Percentiles rank a stretch among this genome's conserved stretches.
These are phyloP conservation scores for Fragum fragum DNA, from an alignment of 2,888 invertebrate genomes.

Conservation along the genomic window DNA sequence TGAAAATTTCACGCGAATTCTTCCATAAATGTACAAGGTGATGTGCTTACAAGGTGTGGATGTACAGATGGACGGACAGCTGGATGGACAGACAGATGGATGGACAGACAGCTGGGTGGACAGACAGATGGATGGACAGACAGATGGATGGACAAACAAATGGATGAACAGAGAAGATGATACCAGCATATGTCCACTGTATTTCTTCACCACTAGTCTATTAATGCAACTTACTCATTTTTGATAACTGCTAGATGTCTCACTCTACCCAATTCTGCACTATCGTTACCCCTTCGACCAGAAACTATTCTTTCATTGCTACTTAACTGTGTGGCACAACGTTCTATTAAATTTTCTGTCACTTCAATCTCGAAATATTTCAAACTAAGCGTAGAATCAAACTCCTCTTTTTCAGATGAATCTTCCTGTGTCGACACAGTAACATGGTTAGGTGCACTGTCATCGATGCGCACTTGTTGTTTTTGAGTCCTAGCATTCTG, in stretches of 20 bases:
- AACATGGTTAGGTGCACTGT: conserved; percentile 36
- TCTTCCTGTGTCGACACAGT: conserved; percentile 39
- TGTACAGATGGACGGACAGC: no score
- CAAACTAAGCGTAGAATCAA: conserved; percentile 83
- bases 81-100: no score
- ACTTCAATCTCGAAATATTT: conserved; percentile 84
- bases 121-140: no score
- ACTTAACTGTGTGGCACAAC: conserved; percentile 85
- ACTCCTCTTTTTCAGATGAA: conserved; percentile 72
- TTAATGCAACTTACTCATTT: conserved; percentile 73
- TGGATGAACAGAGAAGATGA: no score
- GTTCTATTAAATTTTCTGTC: conserved; percentile 82
- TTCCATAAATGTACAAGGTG: no score
- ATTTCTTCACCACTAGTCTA: no score
- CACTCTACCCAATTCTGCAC: conserved; percentile 77
- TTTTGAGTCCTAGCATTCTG: conserved; percentile 35
- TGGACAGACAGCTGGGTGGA: no score
- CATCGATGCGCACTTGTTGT: conserved; percentile 64
- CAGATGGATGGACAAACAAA: no score
- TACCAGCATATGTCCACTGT: no score
- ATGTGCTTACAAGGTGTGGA: no score
- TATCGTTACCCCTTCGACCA: conserved; percentile 68
- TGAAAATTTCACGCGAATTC: no score
- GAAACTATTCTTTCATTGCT: conserved; percentile 84
- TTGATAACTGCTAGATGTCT: conserved; percentile 80